These are phyloP conservation scores for Chondrosia reniformis DNA, from an alignment of 37 sponge, comb jelly and placozoan genomes.

Conservation along the genomic window DNA sequence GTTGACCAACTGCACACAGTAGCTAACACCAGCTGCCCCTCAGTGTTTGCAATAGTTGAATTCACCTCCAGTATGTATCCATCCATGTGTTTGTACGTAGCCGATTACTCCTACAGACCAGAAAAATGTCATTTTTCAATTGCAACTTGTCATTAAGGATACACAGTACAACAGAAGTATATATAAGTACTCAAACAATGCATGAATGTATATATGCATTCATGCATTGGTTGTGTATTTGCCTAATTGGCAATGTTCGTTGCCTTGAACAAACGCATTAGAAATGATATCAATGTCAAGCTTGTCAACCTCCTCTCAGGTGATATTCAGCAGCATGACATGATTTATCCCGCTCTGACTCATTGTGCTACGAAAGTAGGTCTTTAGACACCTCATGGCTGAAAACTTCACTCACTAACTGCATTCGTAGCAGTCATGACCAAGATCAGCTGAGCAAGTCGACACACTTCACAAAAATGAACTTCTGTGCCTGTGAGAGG, in stretches of 20 bases:
- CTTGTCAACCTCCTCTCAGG: conserved; percentile 21
- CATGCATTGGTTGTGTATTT: conserved; percentile 34
- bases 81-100: neutral
- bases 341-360: conserved; percentile 26
- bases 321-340: conserved; percentile 29
- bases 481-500: conserved; percentile 21
- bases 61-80: neutral
- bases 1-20: neutral
- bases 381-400: conserved; percentile 18
- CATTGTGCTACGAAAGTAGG: conserved; percentile 24
- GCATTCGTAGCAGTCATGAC: conserved; percentile 15
- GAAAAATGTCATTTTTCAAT: neutral
- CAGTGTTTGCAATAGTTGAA: neutral
- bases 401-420: conserved; percentile 2
- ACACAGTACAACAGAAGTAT: neutral
- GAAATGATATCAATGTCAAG: conserved; percentile 30
- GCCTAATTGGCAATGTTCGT: conserved; percentile 31
- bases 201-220: neutral
- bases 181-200: neutral
- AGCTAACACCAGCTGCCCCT: neutral
- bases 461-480: conserved; percentile 16
- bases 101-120: neutral
- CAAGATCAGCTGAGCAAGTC: conserved; percentile 11
- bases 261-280: conserved; percentile 28
- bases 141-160: conserved; percentile 5